Percentiles rank a stretch among this genome's conserved stretches.
Conservation (phyloP, 2,888 invertebrate species). For the Pycnomerus fuliginosus region DNA sequence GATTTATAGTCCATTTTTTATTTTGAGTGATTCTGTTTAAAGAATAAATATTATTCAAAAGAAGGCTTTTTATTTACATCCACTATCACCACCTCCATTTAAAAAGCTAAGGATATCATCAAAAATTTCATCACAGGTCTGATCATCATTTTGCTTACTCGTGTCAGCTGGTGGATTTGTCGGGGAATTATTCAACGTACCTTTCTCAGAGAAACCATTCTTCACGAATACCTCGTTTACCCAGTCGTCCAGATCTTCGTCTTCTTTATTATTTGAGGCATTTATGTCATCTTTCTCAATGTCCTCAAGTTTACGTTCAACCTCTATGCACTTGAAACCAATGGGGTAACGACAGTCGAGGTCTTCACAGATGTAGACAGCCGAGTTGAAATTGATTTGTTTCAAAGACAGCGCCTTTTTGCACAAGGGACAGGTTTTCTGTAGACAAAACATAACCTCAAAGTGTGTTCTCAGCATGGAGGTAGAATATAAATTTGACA, state of each 20-base stretch:
- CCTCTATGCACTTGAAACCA: conserved; percentile 25
- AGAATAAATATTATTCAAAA: too few relatives aligned
- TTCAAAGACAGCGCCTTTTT: conserved; percentile 22
- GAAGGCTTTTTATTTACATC: too few relatives aligned
- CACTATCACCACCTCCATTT: too few relatives aligned
- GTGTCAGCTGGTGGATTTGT: too few relatives aligned
- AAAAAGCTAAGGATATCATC: too few relatives aligned
- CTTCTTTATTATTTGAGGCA: neutral
- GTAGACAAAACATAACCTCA: conserved; percentile 14
- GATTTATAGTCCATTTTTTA: conserved; percentile 27
- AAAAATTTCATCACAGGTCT: too few relatives aligned
- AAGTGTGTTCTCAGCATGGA: too few relatives aligned
- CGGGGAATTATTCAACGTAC: too few relatives aligned
- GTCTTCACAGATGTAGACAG: conserved; percentile 32
- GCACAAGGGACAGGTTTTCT: conserved; percentile 32
- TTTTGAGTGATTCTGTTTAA: too few relatives aligned
- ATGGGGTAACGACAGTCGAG: conserved; percentile 33
- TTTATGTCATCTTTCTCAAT: conserved; percentile 16
- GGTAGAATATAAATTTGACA: too few relatives aligned
- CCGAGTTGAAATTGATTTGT: conserved; percentile 32
- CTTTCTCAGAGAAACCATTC: too few relatives aligned
- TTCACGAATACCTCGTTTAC: conserved; percentile 10
- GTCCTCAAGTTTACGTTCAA: conserved; percentile 28
- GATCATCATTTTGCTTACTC: too few relatives aligned
- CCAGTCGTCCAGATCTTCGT: conserved; percentile 8